A percentile compares a stretch with the other conserved stretches of the same genome.
These are phyloP conservation scores for Neodontobutis hainanensis DNA, from an alignment of 2,113 vertebrate genomes.

Conservation along the genomic window DNA sequence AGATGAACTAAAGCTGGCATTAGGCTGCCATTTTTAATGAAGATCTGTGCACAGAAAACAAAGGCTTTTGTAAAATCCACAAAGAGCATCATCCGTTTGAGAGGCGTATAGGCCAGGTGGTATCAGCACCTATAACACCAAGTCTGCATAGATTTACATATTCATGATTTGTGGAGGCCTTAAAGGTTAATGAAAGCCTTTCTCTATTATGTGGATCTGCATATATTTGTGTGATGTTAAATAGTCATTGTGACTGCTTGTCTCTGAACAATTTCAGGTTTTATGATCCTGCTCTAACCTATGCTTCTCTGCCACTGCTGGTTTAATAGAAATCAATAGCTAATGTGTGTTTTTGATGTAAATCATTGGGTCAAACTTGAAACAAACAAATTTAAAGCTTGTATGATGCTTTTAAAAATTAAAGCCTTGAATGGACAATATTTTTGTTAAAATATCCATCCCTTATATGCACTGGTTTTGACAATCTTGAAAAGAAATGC, in stretches of 20 bases:
- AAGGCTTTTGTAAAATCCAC: conserved; percentile 55
- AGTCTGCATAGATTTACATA: conserved; percentile 73
- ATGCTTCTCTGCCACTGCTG: conserved; percentile 15
- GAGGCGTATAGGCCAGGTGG: conserved; percentile 67
- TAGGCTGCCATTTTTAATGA: conserved; percentile 54
- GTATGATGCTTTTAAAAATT: conserved; percentile 5
- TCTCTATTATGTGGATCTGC: conserved; percentile 66
- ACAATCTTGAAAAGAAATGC: not conserved
- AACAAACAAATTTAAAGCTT: not conserved
- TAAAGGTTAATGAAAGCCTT: conserved; percentile 75
- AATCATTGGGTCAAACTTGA: conserved; percentile 1
- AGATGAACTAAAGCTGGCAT: conserved; percentile 53
- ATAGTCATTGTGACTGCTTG: conserved; percentile 52
- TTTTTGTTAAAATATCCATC: too few species aligned
- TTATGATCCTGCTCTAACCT: conserved; percentile 39
- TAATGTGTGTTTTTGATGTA: conserved; percentile 6
- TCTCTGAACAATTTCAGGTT: conserved; percentile 48
- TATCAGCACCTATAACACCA: conserved; percentile 70
- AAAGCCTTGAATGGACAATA: not conserved
- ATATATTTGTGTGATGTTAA: conserved; percentile 66
- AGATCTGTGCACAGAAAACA: conserved; percentile 58
- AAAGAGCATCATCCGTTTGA: conserved; percentile 54
- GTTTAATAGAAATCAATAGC: conserved; percentile 16
- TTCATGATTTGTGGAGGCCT: conserved; percentile 66
- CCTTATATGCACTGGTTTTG: not conserved